phyloP scores from a whole-genome alignment of 2,888 invertebrate species.

The Limnephilus auricula region DNA sequence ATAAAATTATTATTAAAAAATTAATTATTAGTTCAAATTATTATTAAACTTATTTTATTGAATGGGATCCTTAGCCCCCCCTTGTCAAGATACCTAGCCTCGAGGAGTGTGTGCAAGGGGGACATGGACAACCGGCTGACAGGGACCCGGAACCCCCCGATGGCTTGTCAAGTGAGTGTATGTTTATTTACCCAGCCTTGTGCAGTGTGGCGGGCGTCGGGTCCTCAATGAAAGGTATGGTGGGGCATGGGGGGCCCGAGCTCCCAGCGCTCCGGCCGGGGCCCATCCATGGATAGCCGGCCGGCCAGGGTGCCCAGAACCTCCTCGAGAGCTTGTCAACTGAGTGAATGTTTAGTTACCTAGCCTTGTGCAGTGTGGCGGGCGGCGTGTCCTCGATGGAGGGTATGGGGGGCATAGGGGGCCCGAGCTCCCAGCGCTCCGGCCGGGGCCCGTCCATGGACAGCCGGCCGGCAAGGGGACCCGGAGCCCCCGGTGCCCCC shows the following conservation, averaged over 20 bases:
- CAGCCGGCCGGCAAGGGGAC: conserved; percentile 68
- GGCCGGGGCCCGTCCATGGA: conserved; percentile 73
- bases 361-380: conserved; percentile 78
- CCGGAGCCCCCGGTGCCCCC: conserved; percentile 73
- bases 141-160: conserved; percentile 74
- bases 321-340: conserved; percentile 70
- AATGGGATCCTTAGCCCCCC: conserved; percentile 71
- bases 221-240: conserved; percentile 74
- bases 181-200: conserved; percentile 32
- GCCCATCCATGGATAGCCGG: conserved; percentile 70
- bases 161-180: conserved; percentile 55
- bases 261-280: conserved; percentile 76
- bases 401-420: conserved; percentile 73
- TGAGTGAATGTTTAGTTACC: not conserved
- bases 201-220: conserved; percentile 80
- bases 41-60: not conserved
- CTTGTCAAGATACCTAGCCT: not conserved
- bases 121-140: conserved; percentile 68
- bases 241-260: conserved; percentile 72
- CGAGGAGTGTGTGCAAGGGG: too few species aligned
- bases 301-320: conserved; percentile 70
- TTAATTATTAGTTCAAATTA: too few species aligned
- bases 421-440: conserved; percentile 76
- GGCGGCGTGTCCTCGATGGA: conserved; percentile 73
- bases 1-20: too few species aligned